Percentiles rank a stretch among this genome's conserved stretches.
Conservation (phyloP, 2,888 invertebrate species). For the Sesia bembeciformis region DNA sequence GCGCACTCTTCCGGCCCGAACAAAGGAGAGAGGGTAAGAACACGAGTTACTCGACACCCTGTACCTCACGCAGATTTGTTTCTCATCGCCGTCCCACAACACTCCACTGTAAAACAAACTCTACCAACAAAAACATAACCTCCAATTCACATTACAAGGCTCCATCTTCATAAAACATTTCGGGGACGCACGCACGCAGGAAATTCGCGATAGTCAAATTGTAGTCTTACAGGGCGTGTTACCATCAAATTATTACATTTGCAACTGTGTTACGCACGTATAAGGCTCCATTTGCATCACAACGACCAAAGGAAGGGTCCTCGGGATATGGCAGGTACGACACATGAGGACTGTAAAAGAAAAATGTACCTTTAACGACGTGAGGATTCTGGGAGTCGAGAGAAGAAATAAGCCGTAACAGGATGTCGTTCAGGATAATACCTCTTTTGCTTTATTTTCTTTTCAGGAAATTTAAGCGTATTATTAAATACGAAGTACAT, state of each 20-base stretch:
- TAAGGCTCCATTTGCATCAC: slow-evolving; percentile 63
- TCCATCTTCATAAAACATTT: slow-evolving; percentile 42
- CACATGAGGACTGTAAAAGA: slow-evolving; percentile 69
- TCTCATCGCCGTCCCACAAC: slow-evolving; percentile 42
- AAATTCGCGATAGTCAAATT: slow-evolving; percentile 75
- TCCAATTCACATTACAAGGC: slow-evolving; percentile 34
- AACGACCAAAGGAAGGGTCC: slow-evolving; percentile 47
- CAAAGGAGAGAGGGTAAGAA: slow-evolving; percentile 74
- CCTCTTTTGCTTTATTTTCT: slow-evolving; percentile 58
- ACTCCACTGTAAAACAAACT: slow-evolving; percentile 42
- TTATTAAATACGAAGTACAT: not conserved
- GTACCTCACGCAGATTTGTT: slow-evolving; percentile 73
- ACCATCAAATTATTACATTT: slow-evolving; percentile 66
- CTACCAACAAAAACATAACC: slow-evolving; percentile 33
- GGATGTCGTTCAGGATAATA: slow-evolving; percentile 71
- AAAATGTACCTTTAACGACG: slow-evolving; percentile 73
- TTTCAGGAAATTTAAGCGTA: slow-evolving; percentile 21
- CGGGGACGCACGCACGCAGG: slow-evolving; percentile 45
- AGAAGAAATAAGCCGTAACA: slow-evolving; percentile 71
- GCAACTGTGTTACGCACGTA: slow-evolving; percentile 59
- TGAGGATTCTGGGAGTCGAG: slow-evolving; percentile 62
- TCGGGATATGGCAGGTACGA: slow-evolving; percentile 56
- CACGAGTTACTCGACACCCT: slow-evolving; percentile 74
- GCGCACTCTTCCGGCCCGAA: slow-evolving; percentile 73
- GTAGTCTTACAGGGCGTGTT: slow-evolving; percentile 69